Evolutionary conservation across 1,140 invertebrate species (phyloP).

Genomic region (Hylyphantes graminicola): DNA sequence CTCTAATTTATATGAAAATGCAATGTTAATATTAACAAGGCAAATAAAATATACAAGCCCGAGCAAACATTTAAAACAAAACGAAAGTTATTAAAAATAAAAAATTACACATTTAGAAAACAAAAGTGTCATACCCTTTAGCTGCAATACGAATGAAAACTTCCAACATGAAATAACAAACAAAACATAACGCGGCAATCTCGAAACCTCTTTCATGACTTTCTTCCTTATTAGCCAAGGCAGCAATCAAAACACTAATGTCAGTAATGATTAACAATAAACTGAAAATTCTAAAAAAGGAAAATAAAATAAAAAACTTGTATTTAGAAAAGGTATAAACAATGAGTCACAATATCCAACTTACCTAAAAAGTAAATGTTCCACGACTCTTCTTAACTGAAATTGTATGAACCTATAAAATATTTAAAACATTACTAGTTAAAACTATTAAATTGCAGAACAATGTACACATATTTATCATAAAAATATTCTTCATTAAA

Average conservation of each 20-base stretch:
- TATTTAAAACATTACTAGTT: neutral
- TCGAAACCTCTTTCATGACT: slow-evolving; percentile 59
- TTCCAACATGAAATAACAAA: slow-evolving; percentile 68
- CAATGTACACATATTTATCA: neutral
- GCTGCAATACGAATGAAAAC: slow-evolving; percentile 67
- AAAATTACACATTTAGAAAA: neutral
- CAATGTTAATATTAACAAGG: neutral
- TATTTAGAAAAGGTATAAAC: neutral
- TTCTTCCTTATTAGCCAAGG: slow-evolving; percentile 65
- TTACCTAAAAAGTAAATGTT: slow-evolving; percentile 57
- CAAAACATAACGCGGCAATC: slow-evolving; percentile 66
- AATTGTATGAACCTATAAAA: slow-evolving; percentile 39
- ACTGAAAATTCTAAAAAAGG: slow-evolving; percentile 54
- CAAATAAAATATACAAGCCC: neutral
- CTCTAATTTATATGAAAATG: neutral
- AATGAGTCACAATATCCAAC: neutral
- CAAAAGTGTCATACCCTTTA: slow-evolving; percentile 66
- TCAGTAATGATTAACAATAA: slow-evolving; percentile 68
- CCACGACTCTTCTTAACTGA: slow-evolving; percentile 43
- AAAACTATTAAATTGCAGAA: neutral
- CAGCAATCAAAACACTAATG: slow-evolving; percentile 67
- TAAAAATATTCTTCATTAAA: neutral
- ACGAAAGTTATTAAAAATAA: slow-evolving; percentile 55
- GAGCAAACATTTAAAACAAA: slow-evolving; percentile 7
- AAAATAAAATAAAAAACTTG: neutral